Base-by-base conservation (phyloP, 2,797 vertebrate species). In the Hapalemur alaotrensis region DNA sequence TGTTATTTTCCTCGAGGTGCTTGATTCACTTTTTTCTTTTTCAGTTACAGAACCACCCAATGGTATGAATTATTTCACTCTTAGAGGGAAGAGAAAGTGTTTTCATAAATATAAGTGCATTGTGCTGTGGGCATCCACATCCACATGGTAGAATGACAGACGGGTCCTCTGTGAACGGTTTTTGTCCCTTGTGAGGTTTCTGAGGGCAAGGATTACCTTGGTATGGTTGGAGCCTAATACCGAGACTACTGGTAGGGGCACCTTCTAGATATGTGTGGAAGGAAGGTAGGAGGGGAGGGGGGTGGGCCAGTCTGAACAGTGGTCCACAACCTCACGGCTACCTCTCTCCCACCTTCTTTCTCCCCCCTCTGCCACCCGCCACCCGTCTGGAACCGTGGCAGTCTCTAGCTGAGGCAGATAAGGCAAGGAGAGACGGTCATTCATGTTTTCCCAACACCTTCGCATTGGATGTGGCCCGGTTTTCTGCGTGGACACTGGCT, bases 141-240 rank as follows among this genome's bases (percentile, higher is more conserved):
- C 15, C 2, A 0, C 15, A 10, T 5, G 0, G 1, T 0, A 30
- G 11, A 75, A 25, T 1, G 43, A 17, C 46, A 30, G 4, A 38
- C n/a, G 20, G 0, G 0, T 35, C 15, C 23, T 14, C 43, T 4
- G 3, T 1, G 76, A 50, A 9, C 0, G 0, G 18, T 12, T 57
- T 80, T 23, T 22, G n/a, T 38, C 25, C 48, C n/a, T 17, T 28
- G 7, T 4, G 14, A 91, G n/a, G 22, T 22, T 52, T 78, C 43
- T 0, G 2, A 80, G 22, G 4, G 0, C 25, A 10, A 43, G n/a
- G 46, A 32, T 17, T 23, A n/a, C 4, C 22, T 83, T 41, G 43
- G 22, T 18, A 13, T 46, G 9, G 0, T 28, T 43, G 38, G 67
- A 30, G 46, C 23, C 28, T 32, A 28, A 14, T 78, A 9, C 0